Conservation (phyloP, 2,888 invertebrate genomes). For the Rhyacophila evoluta region DNA sequence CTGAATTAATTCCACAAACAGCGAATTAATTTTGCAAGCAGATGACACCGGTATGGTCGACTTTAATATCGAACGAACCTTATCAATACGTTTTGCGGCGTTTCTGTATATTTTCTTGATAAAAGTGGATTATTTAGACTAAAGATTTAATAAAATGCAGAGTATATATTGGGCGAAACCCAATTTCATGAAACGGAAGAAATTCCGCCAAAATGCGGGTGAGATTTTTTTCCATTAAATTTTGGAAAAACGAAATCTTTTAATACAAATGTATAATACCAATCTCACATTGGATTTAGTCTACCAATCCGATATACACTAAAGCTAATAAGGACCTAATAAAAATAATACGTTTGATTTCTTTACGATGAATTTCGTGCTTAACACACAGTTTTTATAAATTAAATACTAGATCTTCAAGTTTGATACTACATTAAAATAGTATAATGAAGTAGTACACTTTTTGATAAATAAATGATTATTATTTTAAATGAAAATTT, state of each 20-base stretch:
- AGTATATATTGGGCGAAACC: background rate
- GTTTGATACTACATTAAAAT: too few species aligned
- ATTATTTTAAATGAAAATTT: too few species aligned
- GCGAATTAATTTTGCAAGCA: constrained; percentile 27
- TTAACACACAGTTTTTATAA: too few species aligned
- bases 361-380: too few species aligned
- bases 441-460: too few species aligned
- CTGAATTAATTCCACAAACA: constrained; percentile 20
- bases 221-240: background rate
- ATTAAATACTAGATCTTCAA: too few species aligned
- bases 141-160: background rate
- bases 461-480: too few species aligned
- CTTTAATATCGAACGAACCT: constrained; percentile 22
- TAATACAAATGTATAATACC: too few species aligned
- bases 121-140: background rate
- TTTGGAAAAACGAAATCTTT: background rate
- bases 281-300: too few species aligned
- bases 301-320: too few species aligned
- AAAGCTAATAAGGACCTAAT: too few species aligned
- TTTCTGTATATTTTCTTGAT: background rate
- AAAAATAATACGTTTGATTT: too few species aligned
- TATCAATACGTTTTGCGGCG: background rate
- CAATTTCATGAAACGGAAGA: background rate
- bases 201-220: background rate
- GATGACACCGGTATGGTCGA: constrained; percentile 15